Evolutionary conservation across 1,140 invertebrate genomes (phyloP).

Genomic region (Brachionus koreanus): DNA sequence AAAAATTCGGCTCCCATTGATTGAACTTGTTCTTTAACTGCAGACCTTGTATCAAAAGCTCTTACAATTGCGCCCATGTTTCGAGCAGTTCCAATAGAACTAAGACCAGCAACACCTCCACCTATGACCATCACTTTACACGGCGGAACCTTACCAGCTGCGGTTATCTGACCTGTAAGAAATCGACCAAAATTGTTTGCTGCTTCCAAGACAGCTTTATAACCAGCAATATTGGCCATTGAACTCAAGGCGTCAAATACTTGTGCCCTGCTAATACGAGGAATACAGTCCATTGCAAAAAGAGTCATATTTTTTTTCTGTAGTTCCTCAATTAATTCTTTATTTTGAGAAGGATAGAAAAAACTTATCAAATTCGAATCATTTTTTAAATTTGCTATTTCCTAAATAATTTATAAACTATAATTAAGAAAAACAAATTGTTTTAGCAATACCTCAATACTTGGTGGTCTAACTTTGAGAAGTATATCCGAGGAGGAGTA

Average conservation of each 20-base stretch:
- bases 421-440: conserved; percentile 26
- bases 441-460: conserved; percentile 63
- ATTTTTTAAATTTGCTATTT: background rate
- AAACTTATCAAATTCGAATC: conserved; percentile 68
- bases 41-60: conserved; percentile 78
- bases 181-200: conserved; percentile 82
- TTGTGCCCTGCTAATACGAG: conserved; percentile 75
- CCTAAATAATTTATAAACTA: conserved; percentile 59
- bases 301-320: conserved; percentile 70
- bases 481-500: conserved; percentile 76
- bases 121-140: conserved; percentile 81
- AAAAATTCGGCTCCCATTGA: conserved; percentile 81
- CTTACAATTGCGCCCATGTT: conserved; percentile 83
- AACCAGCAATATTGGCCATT: conserved; percentile 87
- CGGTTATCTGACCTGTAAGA: conserved; percentile 81
- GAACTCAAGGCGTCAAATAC: conserved; percentile 86
- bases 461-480: conserved; percentile 74
- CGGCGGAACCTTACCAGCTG: conserved; percentile 77
- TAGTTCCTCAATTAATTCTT: conserved; percentile 69
- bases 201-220: conserved; percentile 81
- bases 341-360: conserved; percentile 78
- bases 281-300: conserved; percentile 77
- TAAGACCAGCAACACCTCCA: conserved; percentile 79
- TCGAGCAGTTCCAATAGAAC: conserved; percentile 77
- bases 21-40: conserved; percentile 84